Evolutionary conservation across 2,797 vertebrate genomes (phyloP).

Genomic region (Acomys russatus): DNA sequence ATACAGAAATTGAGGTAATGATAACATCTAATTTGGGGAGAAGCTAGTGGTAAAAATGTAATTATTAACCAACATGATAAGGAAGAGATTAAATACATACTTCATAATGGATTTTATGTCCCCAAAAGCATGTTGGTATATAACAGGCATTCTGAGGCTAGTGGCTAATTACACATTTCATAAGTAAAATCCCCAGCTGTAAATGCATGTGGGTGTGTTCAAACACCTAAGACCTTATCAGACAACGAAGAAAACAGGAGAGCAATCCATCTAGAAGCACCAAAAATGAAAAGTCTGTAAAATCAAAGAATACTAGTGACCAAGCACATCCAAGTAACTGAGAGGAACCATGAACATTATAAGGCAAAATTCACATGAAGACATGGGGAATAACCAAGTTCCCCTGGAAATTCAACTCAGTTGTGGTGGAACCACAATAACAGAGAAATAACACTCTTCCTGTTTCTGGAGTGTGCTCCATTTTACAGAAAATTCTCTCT

Average conservation of each 20-base stretch:
- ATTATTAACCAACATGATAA: background rate
- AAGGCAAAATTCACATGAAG: background rate
- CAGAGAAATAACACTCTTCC: background rate
- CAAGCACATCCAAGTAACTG: background rate
- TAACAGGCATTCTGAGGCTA: background rate
- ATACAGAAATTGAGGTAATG: background rate
- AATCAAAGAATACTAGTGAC: background rate
- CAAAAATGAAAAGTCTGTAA: background rate
- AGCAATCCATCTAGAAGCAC: background rate
- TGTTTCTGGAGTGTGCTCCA: background rate
- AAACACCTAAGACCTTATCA: background rate
- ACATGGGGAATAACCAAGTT: background rate
- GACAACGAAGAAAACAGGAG: background rate
- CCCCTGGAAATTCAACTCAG: background rate
- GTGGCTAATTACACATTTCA: background rate
- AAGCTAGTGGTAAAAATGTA: background rate
- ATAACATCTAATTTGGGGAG: background rate
- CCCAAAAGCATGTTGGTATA: background rate
- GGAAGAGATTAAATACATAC: background rate
- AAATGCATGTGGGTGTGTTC: background rate
- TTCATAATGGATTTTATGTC: background rate
- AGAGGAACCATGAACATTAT: background rate
- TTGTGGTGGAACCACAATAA: slow-evolving; percentile 9
- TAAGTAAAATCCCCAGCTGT: background rate
- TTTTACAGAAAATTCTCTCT: slow-evolving; percentile 23